Evolutionary conservation across 1,140 invertebrate genomes (phyloP), one percentile per base, ranked within the genome.

Genomic region (Pachyrhynchus sulphureomaculatus): DNA sequence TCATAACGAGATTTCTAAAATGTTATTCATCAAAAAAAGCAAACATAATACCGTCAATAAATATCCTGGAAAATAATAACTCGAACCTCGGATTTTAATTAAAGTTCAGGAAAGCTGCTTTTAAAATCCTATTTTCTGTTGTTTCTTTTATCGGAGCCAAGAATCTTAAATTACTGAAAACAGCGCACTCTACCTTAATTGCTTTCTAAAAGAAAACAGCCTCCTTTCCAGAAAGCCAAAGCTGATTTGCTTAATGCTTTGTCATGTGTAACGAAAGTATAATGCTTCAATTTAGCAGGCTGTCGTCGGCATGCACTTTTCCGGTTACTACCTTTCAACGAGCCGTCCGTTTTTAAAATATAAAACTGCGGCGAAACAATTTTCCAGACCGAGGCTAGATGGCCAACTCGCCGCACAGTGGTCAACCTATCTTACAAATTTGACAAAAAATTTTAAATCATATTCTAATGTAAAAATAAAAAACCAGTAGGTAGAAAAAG

Each of bases 221-320:
- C 17, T 59, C 52, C 49, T 37, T 42, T 23, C n/a, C 4, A 6
- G 53, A 36, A 42, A 44, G 49, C 53, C 51, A 55, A 60, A 68
- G 58, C 71, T 74, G 69, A 72, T 74, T 74, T 74, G 72, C 68
- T 71, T 74, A 73, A 74, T 71, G 71, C 70, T 69, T 68, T 54
- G 67, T 72, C 72, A 69, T 72, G 72, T 72, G 72, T 73, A 73
- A 72, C 67, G 69, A 74, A 73, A 73, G 71, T 73, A 73, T 73
- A 70, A 73, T 72, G 71, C 68, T 70, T 74, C 72, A 73, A 74
- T 74, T 73, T 73, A 71, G 64, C 68, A 59, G 55, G 71, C 73
- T 75, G 73, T 74, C 73, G 70, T 61, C 67, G 64, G 64, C 73
- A 75, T 72, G 71, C 71, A 73, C 69, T 72, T 72, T 73, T 71